Evolutionary conservation across 2,888 invertebrate species (phyloP).

Genomic region (Pristionchus mayeri): DNA sequence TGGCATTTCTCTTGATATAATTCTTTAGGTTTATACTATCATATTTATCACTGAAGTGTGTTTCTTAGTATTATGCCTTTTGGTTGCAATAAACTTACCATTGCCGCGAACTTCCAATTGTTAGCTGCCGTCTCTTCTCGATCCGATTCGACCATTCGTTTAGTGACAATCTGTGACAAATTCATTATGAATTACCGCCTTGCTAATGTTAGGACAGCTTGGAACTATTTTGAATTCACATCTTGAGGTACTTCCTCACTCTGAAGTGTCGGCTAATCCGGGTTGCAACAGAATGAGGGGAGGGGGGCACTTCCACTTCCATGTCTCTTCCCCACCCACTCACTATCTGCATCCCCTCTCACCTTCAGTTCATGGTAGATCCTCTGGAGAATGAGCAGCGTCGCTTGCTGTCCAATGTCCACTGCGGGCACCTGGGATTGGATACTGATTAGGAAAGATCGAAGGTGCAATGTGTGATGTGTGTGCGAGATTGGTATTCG

Average conservation of each 20-base stretch:
- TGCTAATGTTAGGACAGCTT: background rate
- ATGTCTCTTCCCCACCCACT: background rate
- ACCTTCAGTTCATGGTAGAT: constrained; percentile 75
- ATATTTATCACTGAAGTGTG: too few species aligned
- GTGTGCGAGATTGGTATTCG: background rate
- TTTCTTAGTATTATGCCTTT: too few species aligned
- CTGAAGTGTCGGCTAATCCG: background rate
- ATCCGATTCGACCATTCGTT: constrained; percentile 74
- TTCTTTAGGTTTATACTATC: too few species aligned
- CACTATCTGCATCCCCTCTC: background rate
- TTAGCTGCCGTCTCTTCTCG: constrained; percentile 72
- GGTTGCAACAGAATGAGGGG: background rate
- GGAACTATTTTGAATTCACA: background rate
- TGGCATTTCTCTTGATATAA: too few species aligned
- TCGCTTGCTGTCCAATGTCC: constrained; percentile 71
- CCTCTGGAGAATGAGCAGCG: constrained; percentile 70
- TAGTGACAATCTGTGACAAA: constrained; percentile 69
- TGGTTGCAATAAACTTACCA: constrained; percentile 54
- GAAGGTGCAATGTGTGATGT: background rate
- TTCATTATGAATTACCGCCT: background rate
- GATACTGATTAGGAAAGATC: constrained; percentile 17
- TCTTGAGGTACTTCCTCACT: background rate
- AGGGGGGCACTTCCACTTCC: background rate
- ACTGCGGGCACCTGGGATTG: constrained; percentile 51
- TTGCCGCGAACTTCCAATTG: constrained; percentile 74